phyloP scores from a whole-genome alignment of 2,797 vertebrate genomes.

The Phalanger gymnotis region DNA sequence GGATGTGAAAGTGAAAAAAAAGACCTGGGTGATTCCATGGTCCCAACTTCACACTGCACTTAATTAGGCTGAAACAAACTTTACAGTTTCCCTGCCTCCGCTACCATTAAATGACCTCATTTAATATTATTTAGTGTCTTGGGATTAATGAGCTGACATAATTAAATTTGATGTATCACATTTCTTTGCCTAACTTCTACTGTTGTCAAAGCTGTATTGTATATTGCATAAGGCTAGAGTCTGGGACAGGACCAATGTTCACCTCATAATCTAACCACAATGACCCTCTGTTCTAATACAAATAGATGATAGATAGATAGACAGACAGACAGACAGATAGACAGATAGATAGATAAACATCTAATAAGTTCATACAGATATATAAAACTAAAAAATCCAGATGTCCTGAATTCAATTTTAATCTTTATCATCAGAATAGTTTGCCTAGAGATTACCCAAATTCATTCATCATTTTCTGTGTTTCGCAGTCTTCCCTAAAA shows the following conservation, averaged over 20 bases:
- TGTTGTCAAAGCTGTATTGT: background rate
- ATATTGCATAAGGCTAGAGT: background rate
- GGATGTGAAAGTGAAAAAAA: slow-evolving; percentile 13
- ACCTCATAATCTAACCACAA: background rate
- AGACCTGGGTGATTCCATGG: background rate
- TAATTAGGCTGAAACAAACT: background rate
- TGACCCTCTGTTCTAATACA: background rate
- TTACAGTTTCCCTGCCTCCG: background rate
- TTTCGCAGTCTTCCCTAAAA: background rate
- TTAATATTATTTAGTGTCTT: background rate
- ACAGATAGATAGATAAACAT: background rate
- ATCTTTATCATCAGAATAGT: slow-evolving; percentile 22
- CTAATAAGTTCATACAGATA: background rate
- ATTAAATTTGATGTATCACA: background rate
- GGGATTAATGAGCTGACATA: background rate
- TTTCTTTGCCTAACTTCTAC: background rate
- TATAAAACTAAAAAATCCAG: background rate
- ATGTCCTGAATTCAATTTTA: background rate
- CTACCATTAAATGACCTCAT: background rate
- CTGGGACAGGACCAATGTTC: background rate
- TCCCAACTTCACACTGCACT: background rate
- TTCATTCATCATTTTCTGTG: slow-evolving; percentile 10
- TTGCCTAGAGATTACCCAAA: slow-evolving; percentile 20
- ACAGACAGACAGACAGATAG: no score
- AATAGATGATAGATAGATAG: background rate